These are phyloP conservation scores for Morinoia aosen DNA, from an alignment of 2,888 invertebrate species.

Conservation along the genomic window DNA sequence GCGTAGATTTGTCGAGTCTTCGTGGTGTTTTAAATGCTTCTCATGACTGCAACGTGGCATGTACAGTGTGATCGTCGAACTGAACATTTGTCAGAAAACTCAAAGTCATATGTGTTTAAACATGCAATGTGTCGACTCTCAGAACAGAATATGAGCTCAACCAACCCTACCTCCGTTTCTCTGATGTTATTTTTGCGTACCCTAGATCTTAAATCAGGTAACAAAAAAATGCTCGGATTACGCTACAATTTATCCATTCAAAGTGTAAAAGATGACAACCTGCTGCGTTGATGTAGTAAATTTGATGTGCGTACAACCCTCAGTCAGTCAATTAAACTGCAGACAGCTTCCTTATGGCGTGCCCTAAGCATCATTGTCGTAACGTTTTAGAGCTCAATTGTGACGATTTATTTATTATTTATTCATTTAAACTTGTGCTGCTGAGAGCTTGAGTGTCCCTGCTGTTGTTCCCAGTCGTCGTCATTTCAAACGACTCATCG, in stretches of 20 bases:
- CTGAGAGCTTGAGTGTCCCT: background rate
- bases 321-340: background rate
- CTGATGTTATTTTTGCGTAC: background rate
- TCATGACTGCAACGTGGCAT: background rate
- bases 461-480: background rate
- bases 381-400: background rate
- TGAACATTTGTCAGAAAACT: background rate
- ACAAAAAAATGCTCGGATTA: background rate
- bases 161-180: background rate
- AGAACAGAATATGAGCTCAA: background rate
- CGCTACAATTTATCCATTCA: background rate
- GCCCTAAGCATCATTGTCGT: background rate
- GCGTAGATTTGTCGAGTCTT: background rate
- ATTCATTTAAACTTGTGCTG: background rate
- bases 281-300: background rate
- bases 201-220: background rate
- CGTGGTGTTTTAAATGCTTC: background rate
- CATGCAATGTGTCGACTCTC: background rate
- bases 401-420: background rate
- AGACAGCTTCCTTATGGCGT: background rate
- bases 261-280: background rate
- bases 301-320: background rate
- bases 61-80: background rate
- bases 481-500: background rate
- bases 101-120: background rate